These are phyloP conservation scores for Morone saxatilis DNA, from an alignment of 2,113 vertebrate genomes.

Conservation along the genomic window DNA sequence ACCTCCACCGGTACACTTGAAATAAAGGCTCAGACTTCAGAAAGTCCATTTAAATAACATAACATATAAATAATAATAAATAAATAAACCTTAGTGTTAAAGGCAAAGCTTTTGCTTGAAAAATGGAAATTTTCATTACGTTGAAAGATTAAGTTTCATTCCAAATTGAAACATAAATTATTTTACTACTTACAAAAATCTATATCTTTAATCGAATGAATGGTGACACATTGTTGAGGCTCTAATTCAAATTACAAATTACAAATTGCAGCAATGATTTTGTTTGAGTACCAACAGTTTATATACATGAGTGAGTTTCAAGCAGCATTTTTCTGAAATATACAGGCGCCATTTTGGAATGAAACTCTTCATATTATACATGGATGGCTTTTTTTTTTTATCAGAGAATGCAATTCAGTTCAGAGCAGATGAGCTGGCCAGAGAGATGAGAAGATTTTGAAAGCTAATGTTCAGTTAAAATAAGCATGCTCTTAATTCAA, in stretches of 20 bases:
- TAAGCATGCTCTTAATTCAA: conserved; percentile 67
- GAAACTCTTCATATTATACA: conserved; percentile 48
- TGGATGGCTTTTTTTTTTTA: conserved; percentile 1
- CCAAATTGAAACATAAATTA: conserved; percentile 40
- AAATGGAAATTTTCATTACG: conserved; percentile 18
- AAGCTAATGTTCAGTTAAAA: conserved; percentile 59
- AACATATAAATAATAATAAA: conserved; percentile 1
- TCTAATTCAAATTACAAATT: background rate
- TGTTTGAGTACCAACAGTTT: background rate
- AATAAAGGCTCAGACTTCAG: background rate
- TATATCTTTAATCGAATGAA: background rate
- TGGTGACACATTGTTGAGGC: background rate
- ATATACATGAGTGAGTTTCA: background rate
- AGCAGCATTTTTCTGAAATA: background rate
- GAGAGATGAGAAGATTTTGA: conserved; percentile 43
- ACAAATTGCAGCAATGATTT: background rate
- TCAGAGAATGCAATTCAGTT: conserved; percentile 32
- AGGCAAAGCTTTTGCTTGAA: conserved; percentile 51
- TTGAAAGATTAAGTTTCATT: conserved; percentile 58
- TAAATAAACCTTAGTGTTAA: conserved; percentile 37
- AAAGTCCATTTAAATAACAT: background rate
- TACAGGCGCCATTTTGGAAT: conserved; percentile 48
- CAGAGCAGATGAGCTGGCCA: conserved; percentile 57
- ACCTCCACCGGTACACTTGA: background rate
- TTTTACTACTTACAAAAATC: background rate